phyloP scores from a whole-genome alignment of 1,140 invertebrate species.

The Lysiphlebus fabarum region DNA sequence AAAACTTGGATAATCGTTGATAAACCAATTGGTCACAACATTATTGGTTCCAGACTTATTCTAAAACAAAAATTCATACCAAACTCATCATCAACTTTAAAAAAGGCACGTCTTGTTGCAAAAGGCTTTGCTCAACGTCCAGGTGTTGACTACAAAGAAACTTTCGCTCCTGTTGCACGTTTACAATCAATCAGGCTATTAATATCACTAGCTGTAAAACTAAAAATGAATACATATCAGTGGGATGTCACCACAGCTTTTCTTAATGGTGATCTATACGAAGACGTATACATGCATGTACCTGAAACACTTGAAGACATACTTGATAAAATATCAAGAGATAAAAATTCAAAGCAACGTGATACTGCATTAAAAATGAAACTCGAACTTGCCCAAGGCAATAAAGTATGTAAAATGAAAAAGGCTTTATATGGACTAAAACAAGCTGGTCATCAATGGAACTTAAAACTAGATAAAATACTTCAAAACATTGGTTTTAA shows the following conservation, averaged over 20 bases:
- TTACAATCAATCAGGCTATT: background rate
- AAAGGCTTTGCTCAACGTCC: background rate
- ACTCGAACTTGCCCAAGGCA: slow-evolving; percentile 19
- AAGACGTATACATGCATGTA: slow-evolving; percentile 47
- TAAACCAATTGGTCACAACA: background rate
- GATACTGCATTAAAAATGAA: slow-evolving; percentile 24
- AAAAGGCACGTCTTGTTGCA: background rate
- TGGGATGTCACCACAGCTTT: slow-evolving; percentile 40
- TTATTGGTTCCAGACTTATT: background rate
- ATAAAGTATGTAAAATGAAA: slow-evolving; percentile 30
- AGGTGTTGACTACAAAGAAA: background rate
- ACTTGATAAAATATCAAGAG: background rate
- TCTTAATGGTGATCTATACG: slow-evolving; percentile 35
- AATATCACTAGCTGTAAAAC: background rate
- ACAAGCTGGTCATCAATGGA: slow-evolving; percentile 34
- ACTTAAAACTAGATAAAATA: slow-evolving; percentile 26
- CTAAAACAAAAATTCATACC: background rate
- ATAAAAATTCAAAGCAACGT: background rate
- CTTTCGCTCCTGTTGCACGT: background rate
- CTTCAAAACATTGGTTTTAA: slow-evolving; percentile 23
- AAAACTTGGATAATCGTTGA: slow-evolving; percentile 1
- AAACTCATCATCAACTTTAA: background rate
- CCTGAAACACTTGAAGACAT: slow-evolving; percentile 26
- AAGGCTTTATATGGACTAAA: slow-evolving; percentile 41
- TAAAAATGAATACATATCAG: slow-evolving; percentile 20